phyloP scores from a whole-genome alignment of 1,140 invertebrate genomes.

The Venturia canescens region DNA sequence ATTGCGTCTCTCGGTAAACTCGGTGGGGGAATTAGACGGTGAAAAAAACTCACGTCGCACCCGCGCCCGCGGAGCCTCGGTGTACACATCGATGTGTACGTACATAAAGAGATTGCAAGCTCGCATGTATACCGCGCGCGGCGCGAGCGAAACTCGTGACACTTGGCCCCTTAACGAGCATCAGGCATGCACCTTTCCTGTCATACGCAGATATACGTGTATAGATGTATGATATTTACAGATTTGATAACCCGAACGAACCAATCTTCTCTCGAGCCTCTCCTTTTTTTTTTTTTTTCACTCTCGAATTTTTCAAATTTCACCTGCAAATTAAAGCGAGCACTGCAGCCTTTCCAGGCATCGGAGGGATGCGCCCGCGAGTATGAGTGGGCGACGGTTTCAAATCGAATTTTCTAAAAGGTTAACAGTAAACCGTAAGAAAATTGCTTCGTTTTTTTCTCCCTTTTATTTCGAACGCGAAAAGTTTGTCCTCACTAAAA shows the following conservation, averaged over 20 bases:
- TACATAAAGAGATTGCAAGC: background rate
- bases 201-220: background rate
- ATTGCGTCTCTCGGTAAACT: conserved; percentile 38
- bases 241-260: conserved; percentile 5
- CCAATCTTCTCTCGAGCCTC: conserved; percentile 37
- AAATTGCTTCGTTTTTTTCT: background rate
- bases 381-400: background rate
- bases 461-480: background rate
- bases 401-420: too few relatives aligned
- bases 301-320: background rate
- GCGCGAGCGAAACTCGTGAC: conserved; percentile 42
- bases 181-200: conserved; percentile 45
- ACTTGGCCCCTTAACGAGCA: conserved; percentile 49
- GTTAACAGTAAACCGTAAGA: background rate
- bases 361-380: background rate
- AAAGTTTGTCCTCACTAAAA: too few relatives aligned
- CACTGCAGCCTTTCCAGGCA: background rate
- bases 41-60: conserved; percentile 14
- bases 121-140: too few relatives aligned
- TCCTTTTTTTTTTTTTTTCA: too few relatives aligned
- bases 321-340: background rate
- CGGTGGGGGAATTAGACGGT: conserved; percentile 19
- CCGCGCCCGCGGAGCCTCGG: background rate
- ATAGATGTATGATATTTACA: conserved; percentile 10
- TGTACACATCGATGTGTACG: background rate